Evolutionary conservation across 2,888 invertebrate species (phyloP).

Genomic region (Tachina grossa): DNA sequence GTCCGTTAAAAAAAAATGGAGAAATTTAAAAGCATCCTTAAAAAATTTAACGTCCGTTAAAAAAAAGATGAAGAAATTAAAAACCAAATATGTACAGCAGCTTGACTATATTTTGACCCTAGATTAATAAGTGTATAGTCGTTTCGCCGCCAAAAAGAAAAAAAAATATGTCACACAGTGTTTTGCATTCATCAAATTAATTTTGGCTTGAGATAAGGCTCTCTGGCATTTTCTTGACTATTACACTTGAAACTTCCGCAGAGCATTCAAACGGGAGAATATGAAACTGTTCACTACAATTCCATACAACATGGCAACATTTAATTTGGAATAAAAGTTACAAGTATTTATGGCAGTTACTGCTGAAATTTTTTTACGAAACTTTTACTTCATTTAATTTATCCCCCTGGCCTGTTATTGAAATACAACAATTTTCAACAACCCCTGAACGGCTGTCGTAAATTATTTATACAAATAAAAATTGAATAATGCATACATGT

Average conservation of each 20-base stretch:
- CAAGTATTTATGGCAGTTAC: constrained; percentile 62
- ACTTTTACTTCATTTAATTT: constrained; percentile 35
- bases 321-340: constrained; percentile 30
- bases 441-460: constrained; percentile 62
- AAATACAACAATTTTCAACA: constrained; percentile 56
- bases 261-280: background rate
- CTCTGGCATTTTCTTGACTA: no score
- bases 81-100: no score
- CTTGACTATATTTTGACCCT: no score
- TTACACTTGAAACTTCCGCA: background rate
- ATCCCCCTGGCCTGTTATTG: constrained; percentile 45
- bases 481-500: constrained; percentile 54
- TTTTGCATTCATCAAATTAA: no score
- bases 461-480: constrained; percentile 66
- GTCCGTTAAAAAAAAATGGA: no score
- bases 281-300: background rate
- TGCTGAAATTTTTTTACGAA: constrained; percentile 31
- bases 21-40: no score
- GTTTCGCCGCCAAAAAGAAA: no score
- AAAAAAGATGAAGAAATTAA: no score
- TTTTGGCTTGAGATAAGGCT: no score
- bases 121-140: no score
- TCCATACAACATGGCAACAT: constrained; percentile 20
- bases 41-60: no score
- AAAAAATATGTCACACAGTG: no score